Base-by-base conservation (phyloP, 1,140 invertebrate genomes). In the Oreohelix idahoensis region DNA sequence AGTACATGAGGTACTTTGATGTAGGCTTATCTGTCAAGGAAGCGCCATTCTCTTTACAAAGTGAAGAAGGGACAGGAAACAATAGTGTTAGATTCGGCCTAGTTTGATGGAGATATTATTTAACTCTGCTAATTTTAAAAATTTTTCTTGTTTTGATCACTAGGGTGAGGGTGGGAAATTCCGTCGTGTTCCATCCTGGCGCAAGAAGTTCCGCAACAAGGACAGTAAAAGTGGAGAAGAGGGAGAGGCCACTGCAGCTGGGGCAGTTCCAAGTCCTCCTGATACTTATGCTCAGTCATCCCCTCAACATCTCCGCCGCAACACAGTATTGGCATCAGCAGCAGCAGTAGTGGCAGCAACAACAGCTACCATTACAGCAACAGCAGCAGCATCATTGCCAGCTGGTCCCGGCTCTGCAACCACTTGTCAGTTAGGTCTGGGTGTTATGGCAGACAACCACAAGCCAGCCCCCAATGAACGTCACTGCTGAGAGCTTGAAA, bases 131-230 rank as follows among this genome's bases (percentile, higher is more conserved):
- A n/a, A n/a, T n/a, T n/a, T n/a, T n/a, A n/a, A n/a, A n/a, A n/a
- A n/a, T n/a, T n/a, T n/a, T n/a, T n/a, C n/a, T n/a, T n/a, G n/a
- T n/a, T n/a, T n/a, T n/a, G n/a, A n/a, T n/a, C n/a, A n/a, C n/a
- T 49, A n/a, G n/a, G n/a, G n/a, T n/a, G 91, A 92, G 83, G 90
- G 89, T 81, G 89, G 89, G 58, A 91, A 87, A 86, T 88, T 92
- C 49, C 87, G 89, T 69, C 86, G 91, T 81, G 90, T 88, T 78
- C 91, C 91, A 83, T 92, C 91, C 45, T 92, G 91, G 91, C 86
- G 91, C 63, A 92, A 92, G 81, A 92, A 92, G 79, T 92, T 92
- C 86, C 84, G 89, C 45, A 87, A 80, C 66, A 92, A 91, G 81
- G 91, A 91, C 42, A 86, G 85, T 70, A 88, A 87, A 76, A 87